phyloP scores from a whole-genome alignment of 2,888 invertebrate species.

The Brassicogethes aeneus region DNA sequence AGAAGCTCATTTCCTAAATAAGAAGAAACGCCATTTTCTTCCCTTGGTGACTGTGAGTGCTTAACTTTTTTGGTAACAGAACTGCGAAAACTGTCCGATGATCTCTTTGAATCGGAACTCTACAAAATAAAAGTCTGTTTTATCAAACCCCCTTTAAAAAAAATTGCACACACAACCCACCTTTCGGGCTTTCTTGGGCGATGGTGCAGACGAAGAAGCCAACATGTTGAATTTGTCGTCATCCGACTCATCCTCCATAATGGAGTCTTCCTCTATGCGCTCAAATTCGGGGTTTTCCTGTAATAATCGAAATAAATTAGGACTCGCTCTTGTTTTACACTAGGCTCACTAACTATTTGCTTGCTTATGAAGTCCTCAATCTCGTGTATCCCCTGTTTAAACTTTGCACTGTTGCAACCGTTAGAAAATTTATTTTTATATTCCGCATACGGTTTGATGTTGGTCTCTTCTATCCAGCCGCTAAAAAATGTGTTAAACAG shows the following conservation, averaged over 20 bases:
- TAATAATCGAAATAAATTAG: constrained; percentile 10
- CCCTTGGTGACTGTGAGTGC: constrained; percentile 34
- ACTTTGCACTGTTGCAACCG: constrained; percentile 63
- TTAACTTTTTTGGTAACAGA: constrained; percentile 42
- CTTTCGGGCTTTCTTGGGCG: constrained; percentile 19
- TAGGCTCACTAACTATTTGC: constrained; percentile 54
- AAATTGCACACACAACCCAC: constrained; percentile 9
- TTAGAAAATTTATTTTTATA: constrained; percentile 70
- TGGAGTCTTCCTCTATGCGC: constrained; percentile 2
- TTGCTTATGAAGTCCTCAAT: constrained; percentile 72
- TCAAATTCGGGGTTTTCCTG: constrained; percentile 47
- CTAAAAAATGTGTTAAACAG: constrained; percentile 40
- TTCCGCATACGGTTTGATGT: constrained; percentile 73
- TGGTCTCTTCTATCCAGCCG: constrained; percentile 83
- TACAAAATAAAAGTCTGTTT: constrained; percentile 5
- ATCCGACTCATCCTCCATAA: constrained; percentile 3
- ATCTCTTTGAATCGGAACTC: constrained; percentile 12
- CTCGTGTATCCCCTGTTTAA: constrained; percentile 70
- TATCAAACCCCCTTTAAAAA: no score
- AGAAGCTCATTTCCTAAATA: constrained; percentile 40
- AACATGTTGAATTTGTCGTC: constrained; percentile 18
- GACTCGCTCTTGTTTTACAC: constrained; percentile 9
- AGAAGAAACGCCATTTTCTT: constrained; percentile 48
- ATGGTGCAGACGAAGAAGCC: constrained; percentile 1
- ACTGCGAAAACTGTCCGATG: constrained; percentile 18